Percentiles rank a stretch among this genome's conserved stretches.
phyloP scores from a whole-genome alignment of 2,113 vertebrate genomes.

The Henicopernis longicauda region DNA sequence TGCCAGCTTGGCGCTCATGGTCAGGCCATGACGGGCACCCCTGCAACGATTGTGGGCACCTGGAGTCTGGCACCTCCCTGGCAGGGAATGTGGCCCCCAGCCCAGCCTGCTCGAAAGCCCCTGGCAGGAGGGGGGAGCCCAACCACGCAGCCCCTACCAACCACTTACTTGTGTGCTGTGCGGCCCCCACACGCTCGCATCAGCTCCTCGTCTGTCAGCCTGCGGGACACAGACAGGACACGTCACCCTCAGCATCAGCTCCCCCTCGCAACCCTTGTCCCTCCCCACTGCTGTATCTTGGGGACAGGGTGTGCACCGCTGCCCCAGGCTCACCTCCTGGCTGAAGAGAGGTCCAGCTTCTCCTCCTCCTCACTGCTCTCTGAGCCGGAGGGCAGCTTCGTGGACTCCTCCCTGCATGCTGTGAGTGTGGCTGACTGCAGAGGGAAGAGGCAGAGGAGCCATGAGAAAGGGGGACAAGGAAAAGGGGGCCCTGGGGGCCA shows the following conservation, averaged over 20 bases:
- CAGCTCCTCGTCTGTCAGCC: slow-evolving; percentile 84
- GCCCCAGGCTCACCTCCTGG: slow-evolving; percentile 65
- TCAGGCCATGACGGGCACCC: slow-evolving; percentile 87
- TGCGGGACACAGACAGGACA: not conserved
- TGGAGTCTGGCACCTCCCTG: not conserved
- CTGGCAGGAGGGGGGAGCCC: not conserved
- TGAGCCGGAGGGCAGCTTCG: not conserved
- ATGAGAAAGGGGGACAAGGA: not conserved
- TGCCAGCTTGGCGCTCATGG: slow-evolving; percentile 91
- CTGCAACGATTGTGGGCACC: not conserved
- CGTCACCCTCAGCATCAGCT: not conserved
- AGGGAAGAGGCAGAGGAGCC: not conserved
- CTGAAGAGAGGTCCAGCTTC: slow-evolving; percentile 78
- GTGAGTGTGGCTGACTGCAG: slow-evolving; percentile 82
- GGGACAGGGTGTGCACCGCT: accelerated
- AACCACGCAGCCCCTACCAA: accelerated
- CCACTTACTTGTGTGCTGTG: slow-evolving; percentile 91
- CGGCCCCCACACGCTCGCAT: slow-evolving; percentile 86
- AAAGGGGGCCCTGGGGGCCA: not conserved
- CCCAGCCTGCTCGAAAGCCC: not conserved
- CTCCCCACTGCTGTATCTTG: accelerated
- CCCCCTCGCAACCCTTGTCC: accelerated
- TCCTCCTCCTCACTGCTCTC: slow-evolving; percentile 75
- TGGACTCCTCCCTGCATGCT: slow-evolving; percentile 70
- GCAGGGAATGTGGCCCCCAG: accelerated